phyloP scores from a whole-genome alignment of 2,113 vertebrate genomes.

The Elaphurus davidianus region DNA sequence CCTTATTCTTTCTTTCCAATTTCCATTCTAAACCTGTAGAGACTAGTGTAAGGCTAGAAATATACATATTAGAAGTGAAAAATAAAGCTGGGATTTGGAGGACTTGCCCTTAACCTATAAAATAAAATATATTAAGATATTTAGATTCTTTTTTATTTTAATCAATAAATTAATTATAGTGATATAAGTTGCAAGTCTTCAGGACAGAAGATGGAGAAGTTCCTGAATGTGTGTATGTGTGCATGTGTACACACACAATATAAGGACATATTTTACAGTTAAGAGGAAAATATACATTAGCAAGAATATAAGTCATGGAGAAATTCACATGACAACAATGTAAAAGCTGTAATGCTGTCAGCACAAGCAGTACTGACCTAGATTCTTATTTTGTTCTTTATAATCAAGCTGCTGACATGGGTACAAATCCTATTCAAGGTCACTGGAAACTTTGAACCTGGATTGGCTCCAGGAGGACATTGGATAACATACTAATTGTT shows the following conservation, averaged over 20 bases:
- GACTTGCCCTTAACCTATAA: background rate
- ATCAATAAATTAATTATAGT: background rate
- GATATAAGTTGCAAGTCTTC: background rate
- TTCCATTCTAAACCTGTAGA: background rate
- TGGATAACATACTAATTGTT: constrained; percentile 2
- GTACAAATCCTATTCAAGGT: constrained; percentile 50
- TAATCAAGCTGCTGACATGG: constrained; percentile 22
- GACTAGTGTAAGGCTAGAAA: background rate
- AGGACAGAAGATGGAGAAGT: background rate
- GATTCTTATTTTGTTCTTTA: constrained; percentile 54
- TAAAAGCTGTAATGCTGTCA: background rate
- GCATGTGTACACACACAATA: background rate
- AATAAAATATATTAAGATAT: background rate
- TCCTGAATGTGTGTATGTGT: background rate
- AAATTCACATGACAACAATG: background rate
- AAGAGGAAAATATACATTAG: background rate
- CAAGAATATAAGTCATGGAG: background rate
- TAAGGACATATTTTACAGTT: background rate
- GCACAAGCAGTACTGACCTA: background rate
- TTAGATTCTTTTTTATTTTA: background rate
- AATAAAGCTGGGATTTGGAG: background rate
- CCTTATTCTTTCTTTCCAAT: background rate
- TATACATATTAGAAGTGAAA: background rate
- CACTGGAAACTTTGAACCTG: constrained; percentile 57
- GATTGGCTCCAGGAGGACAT: background rate